Evolutionary conservation across 2,113 vertebrate species (phyloP), one percentile per base, ranked within the genome.

Genomic region (Lanius collurio): DNA sequence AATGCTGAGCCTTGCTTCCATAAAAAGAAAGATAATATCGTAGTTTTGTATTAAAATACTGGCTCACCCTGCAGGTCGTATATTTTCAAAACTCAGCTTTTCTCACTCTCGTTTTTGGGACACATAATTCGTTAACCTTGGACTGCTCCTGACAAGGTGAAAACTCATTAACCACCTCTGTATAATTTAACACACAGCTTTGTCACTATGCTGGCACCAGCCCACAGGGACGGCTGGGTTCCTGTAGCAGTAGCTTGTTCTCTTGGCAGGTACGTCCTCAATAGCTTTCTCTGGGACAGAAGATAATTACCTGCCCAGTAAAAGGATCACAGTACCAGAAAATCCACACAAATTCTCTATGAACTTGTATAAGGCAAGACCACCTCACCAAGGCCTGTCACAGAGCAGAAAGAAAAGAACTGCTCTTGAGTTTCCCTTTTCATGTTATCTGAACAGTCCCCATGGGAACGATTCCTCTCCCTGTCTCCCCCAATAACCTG

Each of bases 51-150:
- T 93, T 90, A 91, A 94, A 96, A 94, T 57, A 86, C 24, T 2
- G 11, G 63, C 52, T 91, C 50, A 60, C 27, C 24, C 56, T 88
- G 71, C 15, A 71, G 52, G 55, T 56, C 60, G 44, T 52, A 11
- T 87, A 56, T 94, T 89, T 96, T 90, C 76, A 86, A 92, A 96
- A 81, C 33, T 68, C 90, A 83, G 71, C n/a, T 95, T 81, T 94
- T 42, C 53, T 55, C 44, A 44, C 71, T 95, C 62, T 28, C 20
- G 0, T 94, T 97, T 96, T 62, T 94, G 78, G 95, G 96, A 63
- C 88, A 82, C 56, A 39, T 88, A 8, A n/a, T 90, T 92, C 75
- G 57, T 93, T 68, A 79, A 94, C 83, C 68, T 84, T 85, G 88
- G 44, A 28, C 73, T 53, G 77, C 75, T 90, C 75, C 44, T 87